Base-by-base conservation (phyloP, 2,888 invertebrate genomes). In the Anodontia alba region DNA sequence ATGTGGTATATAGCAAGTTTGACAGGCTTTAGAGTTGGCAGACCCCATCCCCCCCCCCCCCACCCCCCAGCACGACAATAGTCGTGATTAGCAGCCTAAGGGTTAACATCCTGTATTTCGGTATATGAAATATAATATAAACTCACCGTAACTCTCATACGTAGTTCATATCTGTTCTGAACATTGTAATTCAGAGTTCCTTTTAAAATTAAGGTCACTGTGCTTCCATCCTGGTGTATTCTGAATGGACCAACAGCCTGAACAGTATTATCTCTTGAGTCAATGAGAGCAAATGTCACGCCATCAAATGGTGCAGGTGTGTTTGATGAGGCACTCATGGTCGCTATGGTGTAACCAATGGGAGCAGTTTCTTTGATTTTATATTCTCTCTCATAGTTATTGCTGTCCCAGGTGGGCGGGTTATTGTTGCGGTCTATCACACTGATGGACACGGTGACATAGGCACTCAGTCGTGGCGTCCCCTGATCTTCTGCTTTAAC, bases 401-500 rank as follows among this genome's bases (percentile, higher is more conserved):
- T 80, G 46, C 81, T 82, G 43, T 89, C 82, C 91, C 91, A 91
- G 17, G 88, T 86, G 1, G 91, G 91, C 10, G 90, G 89, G 68
- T 84, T 84, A 62, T 87, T 89, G 43, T 86, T 87, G 20, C 86
- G 84, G 42, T 87, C 87, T 96, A 98, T 98, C 96, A 99, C 98
- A 96, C 98, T 98, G 96, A 99, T 98, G 96, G 98, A 98, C 96
- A 99, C 98, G 96, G 98, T 98, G 96, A 98, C 99, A 95, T 97
- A 97, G 96, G 98, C 97, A 95, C 98, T 97, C 3, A 87, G 70
- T 96, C 98, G 97, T 95, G 98, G 98, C 95, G 96, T 97, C 95
- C 99, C 99, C 96, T 98, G 98, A 96, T 99, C 99, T 96, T 98
- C 97, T 96, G 99, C 99, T 96, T 97, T 98, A 95, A 99, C 98